Evolutionary conservation across 2,888 invertebrate genomes (phyloP), one percentile per base, ranked within the genome.

Genomic region (Xestobium rufovillosum): DNA sequence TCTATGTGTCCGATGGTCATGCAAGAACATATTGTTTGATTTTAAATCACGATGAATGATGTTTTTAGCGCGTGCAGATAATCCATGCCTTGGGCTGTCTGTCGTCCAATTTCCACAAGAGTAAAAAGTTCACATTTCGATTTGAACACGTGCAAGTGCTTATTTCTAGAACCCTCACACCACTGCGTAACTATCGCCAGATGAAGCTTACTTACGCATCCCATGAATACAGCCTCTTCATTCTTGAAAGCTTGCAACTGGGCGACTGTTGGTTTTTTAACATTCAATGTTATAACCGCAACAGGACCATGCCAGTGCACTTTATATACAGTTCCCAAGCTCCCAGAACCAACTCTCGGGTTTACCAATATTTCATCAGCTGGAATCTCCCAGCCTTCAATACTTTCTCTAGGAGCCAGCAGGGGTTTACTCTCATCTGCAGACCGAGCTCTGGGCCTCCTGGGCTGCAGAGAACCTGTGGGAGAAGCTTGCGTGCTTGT

Each of bases 31-130:
- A 65, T 98, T 99, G 66, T 97, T 96, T 43, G 96, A 95, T 70
- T 99, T 99, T 57, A 99, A 74, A 72, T 99, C 98, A 61, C 98
- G 69, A 58, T 95, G 98, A 59, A 98, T 97, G 40, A 98, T 98
- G 58, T 90, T 91, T 72, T 97, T 97, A 12, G 97, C 12, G 97
- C 96, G 68, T 98, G 98, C 46, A 99, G 73, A 63, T 99, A 99
- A 68, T 96, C 96, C 97, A 98, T 97, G 56, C 98, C 98, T 70
- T 97, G 96, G 29, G 97, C 92, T 11, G 94, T 94, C 70, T 98
- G 97, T 19, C 95, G 73, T 30, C 90, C 88, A 55, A 99, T 95
- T 66, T 97, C 96, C 50, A 98, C 90, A 47, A 96, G 73, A 50
- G 88, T 86, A 42, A 89, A 76, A 63, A 95, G 74, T 52, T 89